These are phyloP conservation scores for Pteropus rufus DNA, from an alignment of 2,797 vertebrate species.

Conservation along the genomic window DNA sequence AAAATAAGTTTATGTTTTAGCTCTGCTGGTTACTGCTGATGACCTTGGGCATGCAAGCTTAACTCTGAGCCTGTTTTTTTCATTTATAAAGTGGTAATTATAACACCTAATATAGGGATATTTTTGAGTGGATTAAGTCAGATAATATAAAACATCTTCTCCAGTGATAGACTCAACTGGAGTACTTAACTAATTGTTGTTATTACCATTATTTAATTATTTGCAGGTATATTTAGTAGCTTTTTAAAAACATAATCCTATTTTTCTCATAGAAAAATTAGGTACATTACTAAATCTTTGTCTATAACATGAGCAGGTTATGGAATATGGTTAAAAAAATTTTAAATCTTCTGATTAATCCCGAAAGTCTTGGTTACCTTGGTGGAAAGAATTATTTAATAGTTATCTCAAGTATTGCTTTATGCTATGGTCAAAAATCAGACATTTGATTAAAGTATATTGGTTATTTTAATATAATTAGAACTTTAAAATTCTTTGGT, in stretches of 20 bases:
- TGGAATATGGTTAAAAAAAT: background rate
- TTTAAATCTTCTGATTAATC: background rate
- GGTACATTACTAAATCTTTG: background rate
- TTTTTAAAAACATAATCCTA: background rate
- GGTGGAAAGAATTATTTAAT: background rate
- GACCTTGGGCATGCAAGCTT: background rate
- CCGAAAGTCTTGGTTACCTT: background rate
- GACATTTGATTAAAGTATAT: background rate
- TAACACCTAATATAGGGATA: background rate
- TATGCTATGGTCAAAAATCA: background rate
- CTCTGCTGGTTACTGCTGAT: background rate
- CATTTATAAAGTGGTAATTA: background rate
- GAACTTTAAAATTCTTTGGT: background rate
- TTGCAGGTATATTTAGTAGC: background rate
- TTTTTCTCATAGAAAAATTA: background rate
- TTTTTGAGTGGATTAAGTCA: background rate
- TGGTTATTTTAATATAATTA: background rate
- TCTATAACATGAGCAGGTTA: background rate
- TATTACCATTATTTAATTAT: background rate
- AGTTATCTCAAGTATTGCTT: background rate
- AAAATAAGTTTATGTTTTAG: background rate
- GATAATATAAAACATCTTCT: background rate
- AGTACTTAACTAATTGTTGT: background rate
- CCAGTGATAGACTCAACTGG: background rate
- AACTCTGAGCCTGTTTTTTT: background rate